Evolutionary conservation across 2,113 vertebrate species (phyloP), one percentile per base, ranked within the genome.

Genomic region (Anoplopoma fimbria): DNA sequence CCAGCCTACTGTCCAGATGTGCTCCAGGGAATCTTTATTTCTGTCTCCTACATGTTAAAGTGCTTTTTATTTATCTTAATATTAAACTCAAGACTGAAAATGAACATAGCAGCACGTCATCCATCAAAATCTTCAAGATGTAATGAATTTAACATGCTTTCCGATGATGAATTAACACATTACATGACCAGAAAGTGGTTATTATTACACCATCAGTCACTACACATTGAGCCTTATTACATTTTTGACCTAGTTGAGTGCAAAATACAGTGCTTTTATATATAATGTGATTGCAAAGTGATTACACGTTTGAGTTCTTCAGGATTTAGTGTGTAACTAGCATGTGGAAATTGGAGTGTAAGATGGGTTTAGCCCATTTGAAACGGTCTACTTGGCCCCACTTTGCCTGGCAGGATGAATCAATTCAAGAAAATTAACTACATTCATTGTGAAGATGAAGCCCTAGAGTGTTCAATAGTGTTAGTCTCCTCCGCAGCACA

Each of bases 381-480:
- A 73, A 83, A 69, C 34, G 47, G 25, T 70, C 34, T n/a, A 33
- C 31, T 75, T 62, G 40, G 65, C 49, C 34, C 8, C 69, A 42
- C 53, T 82, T 78, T 23, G 9, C 27, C 76, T 23, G 58, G 42
- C 71, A 53, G 61, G 67, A 75, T 72, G 55, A 89, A 91, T 85
- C 81, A 74, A 77, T 88, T 83, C 49, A 42, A 85, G 73, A 25
- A 81, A 79, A 88, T 85, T 27, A 88, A 82, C 72, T n/a, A 1
- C 71, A 68, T 82, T 84, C 70, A 83, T 88, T 72, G 72, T 82
- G 61, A 81, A 72, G 62, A 76, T 65, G 62, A 80, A 83, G 68
- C 60, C 25, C 17, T 6, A 2, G n/a, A 45, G 49, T 85, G 42
- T 67, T 83, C 29, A 49, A 1, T 58, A 63, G 9, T 42, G 51